A percentile compares a stretch with the other conserved stretches of the same genome.
Conservation (phyloP, 2,888 invertebrate species). For the Heteropelma amictum region DNA sequence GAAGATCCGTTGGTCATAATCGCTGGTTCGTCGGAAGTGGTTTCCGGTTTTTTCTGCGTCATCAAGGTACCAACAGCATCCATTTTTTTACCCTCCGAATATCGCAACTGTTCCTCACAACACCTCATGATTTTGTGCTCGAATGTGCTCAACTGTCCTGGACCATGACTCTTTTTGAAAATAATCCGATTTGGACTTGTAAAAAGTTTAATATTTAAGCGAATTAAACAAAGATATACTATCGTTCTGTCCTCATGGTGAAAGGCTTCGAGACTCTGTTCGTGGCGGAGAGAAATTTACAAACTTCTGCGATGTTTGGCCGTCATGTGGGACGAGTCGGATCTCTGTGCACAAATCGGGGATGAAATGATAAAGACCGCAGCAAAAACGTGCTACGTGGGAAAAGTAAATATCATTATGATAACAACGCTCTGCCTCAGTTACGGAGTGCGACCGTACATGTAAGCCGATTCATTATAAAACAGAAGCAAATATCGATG, state of each 20-base stretch:
- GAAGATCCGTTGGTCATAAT: background rate
- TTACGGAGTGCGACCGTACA: background rate
- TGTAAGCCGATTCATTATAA: background rate
- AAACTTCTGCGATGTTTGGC: background rate
- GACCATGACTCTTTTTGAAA: no score
- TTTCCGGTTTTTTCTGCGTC: background rate
- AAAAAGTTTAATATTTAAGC: background rate
- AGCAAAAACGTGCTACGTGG: background rate
- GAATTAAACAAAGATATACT: background rate
- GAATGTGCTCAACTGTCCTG: no score
- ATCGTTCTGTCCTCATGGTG: background rate
- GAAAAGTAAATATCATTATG: background rate
- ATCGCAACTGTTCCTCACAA: no score
- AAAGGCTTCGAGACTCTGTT: conserved; percentile 14
- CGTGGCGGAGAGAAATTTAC: background rate
- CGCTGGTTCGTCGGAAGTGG: background rate
- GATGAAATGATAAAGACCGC: background rate
- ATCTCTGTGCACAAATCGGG: background rate
- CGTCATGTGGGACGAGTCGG: background rate
- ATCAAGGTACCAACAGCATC: background rate
- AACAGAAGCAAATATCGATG: background rate
- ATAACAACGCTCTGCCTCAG: background rate
- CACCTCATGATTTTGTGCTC: no score
- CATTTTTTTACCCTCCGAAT: background rate
- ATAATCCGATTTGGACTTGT: no score